Percentiles rank a stretch among this genome's conserved stretches.
Evolutionary conservation across 1,140 invertebrate species (phyloP).

Genomic region (Drosophila ironensis): DNA sequence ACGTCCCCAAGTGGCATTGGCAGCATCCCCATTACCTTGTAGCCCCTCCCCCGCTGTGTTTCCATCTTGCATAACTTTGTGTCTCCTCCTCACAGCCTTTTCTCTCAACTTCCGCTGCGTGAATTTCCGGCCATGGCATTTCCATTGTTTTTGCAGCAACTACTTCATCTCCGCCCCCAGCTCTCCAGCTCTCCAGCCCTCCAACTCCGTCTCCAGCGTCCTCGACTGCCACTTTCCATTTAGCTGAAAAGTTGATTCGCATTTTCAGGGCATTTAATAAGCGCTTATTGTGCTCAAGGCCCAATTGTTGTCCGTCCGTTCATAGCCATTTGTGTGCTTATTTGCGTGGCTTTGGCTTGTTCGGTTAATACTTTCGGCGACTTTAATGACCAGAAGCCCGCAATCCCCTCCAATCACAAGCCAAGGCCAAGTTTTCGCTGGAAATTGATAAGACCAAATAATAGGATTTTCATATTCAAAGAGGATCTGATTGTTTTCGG

Average conservation of each 20-base stretch:
- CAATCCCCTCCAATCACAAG: constrained; percentile 20
- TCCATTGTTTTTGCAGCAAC: constrained; percentile 57
- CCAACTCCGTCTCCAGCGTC: constrained; percentile 16
- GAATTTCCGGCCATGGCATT: constrained; percentile 58
- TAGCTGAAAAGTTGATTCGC: constrained; percentile 75
- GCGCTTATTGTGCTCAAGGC: constrained; percentile 74
- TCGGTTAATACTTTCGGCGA: constrained; percentile 34
- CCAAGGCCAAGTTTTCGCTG: constrained; percentile 11
- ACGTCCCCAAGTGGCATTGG: constrained; percentile 58
- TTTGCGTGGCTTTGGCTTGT: too few relatives aligned
- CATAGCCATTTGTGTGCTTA: constrained; percentile 38
- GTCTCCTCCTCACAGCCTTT: constrained; percentile 3
- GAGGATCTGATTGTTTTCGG: constrained; percentile 2
- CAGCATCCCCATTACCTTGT: neutral
- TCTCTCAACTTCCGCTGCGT: constrained; percentile 47
- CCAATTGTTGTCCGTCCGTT: constrained; percentile 52
- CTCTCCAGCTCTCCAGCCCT: too few relatives aligned
- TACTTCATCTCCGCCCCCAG: constrained; percentile 18
- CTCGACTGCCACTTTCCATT: constrained; percentile 67
- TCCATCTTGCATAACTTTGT: constrained; percentile 21
- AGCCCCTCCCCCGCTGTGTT: neutral
- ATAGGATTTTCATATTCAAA: constrained; percentile 7
- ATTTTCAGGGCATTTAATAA: constrained; percentile 76
- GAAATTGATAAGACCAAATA: neutral
- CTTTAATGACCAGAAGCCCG: constrained; percentile 50